Base-by-base conservation (phyloP, 2,888 invertebrate genomes). In the Hypomecis atomaria region DNA sequence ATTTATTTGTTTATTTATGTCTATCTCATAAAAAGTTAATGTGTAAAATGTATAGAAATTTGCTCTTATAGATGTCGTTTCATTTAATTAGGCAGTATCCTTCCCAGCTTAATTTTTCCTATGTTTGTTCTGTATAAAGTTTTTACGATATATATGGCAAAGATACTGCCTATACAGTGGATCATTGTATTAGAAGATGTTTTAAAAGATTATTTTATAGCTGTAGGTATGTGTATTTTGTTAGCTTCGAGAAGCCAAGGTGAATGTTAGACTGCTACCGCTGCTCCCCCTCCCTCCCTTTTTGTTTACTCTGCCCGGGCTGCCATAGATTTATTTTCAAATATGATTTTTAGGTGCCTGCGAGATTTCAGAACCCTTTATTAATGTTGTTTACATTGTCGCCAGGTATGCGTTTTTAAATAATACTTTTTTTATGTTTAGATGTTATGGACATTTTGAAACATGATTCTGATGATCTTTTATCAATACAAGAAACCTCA, bases 361-460 rank as follows among this genome's bases (percentile, higher is more conserved):
- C 88, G 90, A 85, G 90, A 85, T 85, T 84, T 81, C 86, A 87
- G 83, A 88, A 87, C 88, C 91, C 89, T 91, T 91, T 89, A 76
- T 92, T 89, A 91, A 88, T 91, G 92, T 92, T 92, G 92, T 92
- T 92, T 92, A 92, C 92, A 92, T 92, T 92, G 92, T 92, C 92
- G 92, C 92, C 92, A 92, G 92, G 92, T 92, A 92, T 91, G 92
- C 90, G 84, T 89, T 88, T 87, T 88, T 84, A 81, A 69, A 85
- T 89, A 85, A 85, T 89, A 89, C 76, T 81, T 86, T 85, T 83
- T 85, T 83, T 71, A 72, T 85, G 78, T 84, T 78, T 82, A 81
- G 76, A 72, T 70, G 73, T 73, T 66, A 70, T 77, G 65, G 75
- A 76, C 69, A 78, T 78, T 74, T 79, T 83, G 78, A 81, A 73